These are phyloP conservation scores for Nasonovia ribisnigri DNA, from an alignment of 2,888 invertebrate genomes.

Conservation along the genomic window DNA sequence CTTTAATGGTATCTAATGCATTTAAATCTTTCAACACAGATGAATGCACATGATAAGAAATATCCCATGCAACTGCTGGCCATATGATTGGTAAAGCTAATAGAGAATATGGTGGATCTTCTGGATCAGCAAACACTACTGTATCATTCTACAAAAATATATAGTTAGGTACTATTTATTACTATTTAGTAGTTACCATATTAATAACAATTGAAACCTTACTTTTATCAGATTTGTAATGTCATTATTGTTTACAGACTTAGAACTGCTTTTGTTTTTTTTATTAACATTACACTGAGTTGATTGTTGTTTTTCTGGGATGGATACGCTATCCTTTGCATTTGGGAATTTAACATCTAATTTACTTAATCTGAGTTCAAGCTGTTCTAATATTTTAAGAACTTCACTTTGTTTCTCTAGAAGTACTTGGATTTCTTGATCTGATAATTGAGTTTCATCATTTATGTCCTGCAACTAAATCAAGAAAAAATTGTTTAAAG, in stretches of 20 bases:
- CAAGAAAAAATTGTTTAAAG: background rate
- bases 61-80: slow-evolving; percentile 65
- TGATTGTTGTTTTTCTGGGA: background rate
- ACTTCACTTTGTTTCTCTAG: slow-evolving; percentile 61
- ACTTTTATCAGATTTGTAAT: slow-evolving; percentile 31
- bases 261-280: background rate
- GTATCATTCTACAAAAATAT: slow-evolving; percentile 71
- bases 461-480: background rate
- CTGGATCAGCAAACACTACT: slow-evolving; percentile 78
- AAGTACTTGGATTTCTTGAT: slow-evolving; percentile 33
- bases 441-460: slow-evolving; percentile 22
- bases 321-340: background rate
- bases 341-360: slow-evolving; percentile 57
- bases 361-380: slow-evolving; percentile 68
- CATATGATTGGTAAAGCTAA: slow-evolving; percentile 75
- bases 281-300: background rate
- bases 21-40: slow-evolving; percentile 11
- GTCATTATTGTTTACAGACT: background rate
- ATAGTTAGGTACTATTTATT: background rate
- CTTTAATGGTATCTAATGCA: background rate
- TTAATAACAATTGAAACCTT: background rate
- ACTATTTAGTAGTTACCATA: too few relatives aligned
- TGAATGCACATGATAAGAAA: slow-evolving; percentile 60
- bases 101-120: slow-evolving; percentile 78
- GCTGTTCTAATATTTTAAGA: slow-evolving; percentile 65